A percentile compares a stretch with the other conserved stretches of the same genome.
phyloP scores from a whole-genome alignment of 2,113 vertebrate species.

The Sula dactylatra region DNA sequence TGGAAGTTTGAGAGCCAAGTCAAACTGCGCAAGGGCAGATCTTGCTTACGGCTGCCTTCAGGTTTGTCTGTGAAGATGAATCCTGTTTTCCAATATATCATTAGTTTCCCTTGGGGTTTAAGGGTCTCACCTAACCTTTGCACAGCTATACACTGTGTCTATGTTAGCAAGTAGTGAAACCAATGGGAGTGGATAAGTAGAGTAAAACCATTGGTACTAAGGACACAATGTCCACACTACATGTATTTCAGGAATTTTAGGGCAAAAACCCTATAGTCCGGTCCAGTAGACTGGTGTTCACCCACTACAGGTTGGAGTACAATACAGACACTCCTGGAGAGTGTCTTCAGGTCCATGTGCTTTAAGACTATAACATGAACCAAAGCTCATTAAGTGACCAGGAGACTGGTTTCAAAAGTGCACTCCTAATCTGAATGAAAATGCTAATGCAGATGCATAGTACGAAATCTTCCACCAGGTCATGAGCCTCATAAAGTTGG shows the following conservation, averaged over 20 bases:
- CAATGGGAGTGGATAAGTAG: background rate
- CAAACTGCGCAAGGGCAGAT: background rate
- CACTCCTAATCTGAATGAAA: background rate
- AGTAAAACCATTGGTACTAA: background rate
- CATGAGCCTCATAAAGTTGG: background rate
- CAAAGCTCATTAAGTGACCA: background rate
- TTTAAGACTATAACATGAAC: background rate
- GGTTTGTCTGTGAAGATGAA: background rate
- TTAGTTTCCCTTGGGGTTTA: background rate
- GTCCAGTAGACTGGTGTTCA: background rate
- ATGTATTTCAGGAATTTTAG: background rate
- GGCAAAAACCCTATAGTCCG: fast-evolving
- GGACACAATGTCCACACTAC: background rate
- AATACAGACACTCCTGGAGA: background rate
- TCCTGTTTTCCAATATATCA: background rate
- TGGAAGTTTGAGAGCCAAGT: background rate
- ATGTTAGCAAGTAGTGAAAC: background rate
- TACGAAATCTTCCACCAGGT: background rate
- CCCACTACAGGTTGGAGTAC: background rate
- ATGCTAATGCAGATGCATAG: background rate
- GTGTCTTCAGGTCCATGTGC: background rate
- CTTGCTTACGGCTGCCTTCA: background rate
- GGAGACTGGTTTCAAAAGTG: background rate
- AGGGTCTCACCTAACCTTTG: background rate
- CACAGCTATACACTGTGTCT: background rate